Evolutionary conservation across 2,888 invertebrate genomes (phyloP), one percentile per base, ranked within the genome.

Genomic region (Drosophila mulleri): DNA sequence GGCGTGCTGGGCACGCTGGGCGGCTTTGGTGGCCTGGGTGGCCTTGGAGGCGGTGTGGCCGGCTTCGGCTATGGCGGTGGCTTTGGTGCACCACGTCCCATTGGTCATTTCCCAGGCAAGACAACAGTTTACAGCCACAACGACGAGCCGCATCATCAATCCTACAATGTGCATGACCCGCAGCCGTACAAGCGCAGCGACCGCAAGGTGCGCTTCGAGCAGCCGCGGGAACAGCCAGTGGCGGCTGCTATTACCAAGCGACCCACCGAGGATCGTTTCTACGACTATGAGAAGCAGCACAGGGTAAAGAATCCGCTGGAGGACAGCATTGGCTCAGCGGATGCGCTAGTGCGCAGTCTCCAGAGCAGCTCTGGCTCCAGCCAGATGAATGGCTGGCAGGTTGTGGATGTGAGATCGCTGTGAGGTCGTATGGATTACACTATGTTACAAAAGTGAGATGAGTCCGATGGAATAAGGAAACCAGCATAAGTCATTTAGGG

Each of bases 221-320:
- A 91, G 54, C 87, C 91, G 0, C 69, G 90, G n/a, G 89, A 88
- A 48, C 67, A 0, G 53, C 82, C 5, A 37, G 81, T 5, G 4
- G 56, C 79, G 0, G 37, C 68, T 4, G 32, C 78, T 0, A 35
- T 11, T 29, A 58, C 61, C 0, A 78, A 82, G 18, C 58, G 57
- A 18, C 71, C 67, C 7, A 62, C 39, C 2, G 63, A 75, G 32
- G 93, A 93, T 88, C 84, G 83, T 9, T 93, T 93, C 71, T 93
- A 93, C 64, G 91, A 93, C 26, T 93, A 84, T 68, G 93, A 93
- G 12, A 90, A 90, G 20, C 87, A 91, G n/a, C 76, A 54, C 1
- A 52, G 88, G 5, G 35, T 83, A 1, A 84, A 72, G 32, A 85
- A 82, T 9, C 86, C 90, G n/a, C 58, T 88, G 44, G 75, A 82